A percentile compares a stretch with the other conserved stretches of the same genome.
These are phyloP conservation scores for Cepaea nemoralis DNA, from an alignment of 1,140 invertebrate species.

Conservation along the genomic window DNA sequence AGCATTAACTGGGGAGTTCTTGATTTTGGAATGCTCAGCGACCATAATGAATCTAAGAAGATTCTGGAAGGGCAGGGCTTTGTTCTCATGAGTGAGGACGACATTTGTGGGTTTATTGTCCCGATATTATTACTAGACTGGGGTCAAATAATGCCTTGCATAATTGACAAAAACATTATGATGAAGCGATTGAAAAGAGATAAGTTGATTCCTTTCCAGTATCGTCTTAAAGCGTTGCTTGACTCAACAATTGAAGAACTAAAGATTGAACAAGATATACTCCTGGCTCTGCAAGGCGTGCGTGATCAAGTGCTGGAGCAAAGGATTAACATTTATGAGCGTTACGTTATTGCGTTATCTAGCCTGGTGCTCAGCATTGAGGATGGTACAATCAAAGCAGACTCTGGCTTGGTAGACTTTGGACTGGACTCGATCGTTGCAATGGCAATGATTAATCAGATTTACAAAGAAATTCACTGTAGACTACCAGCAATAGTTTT, in stretches of 20 bases:
- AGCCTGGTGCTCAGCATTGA: slow-evolving; percentile 42
- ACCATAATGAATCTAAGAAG: slow-evolving; percentile 28
- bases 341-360: slow-evolving; percentile 34
- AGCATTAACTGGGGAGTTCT: slow-evolving; percentile 58
- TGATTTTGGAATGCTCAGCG: slow-evolving; percentile 45
- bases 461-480: slow-evolving; percentile 36
- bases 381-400: slow-evolving; percentile 26
- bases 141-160: slow-evolving; percentile 43
- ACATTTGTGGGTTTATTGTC: slow-evolving; percentile 43
- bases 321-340: slow-evolving; percentile 33
- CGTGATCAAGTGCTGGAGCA: slow-evolving; percentile 21
- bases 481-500: slow-evolving; percentile 40
- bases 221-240: slow-evolving; percentile 33
- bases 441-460: slow-evolving; percentile 49
- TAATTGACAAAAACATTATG: slow-evolving; percentile 46
- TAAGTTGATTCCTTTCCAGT: slow-evolving; percentile 26
- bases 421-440: slow-evolving; percentile 49
- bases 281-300: slow-evolving; percentile 31
- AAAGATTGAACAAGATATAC: slow-evolving; percentile 32
- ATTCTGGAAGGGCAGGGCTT: slow-evolving; percentile 44
- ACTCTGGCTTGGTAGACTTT: slow-evolving; percentile 43
- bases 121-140: slow-evolving; percentile 39
- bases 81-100: slow-evolving; percentile 34
- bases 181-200: slow-evolving; percentile 30
- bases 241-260: not conserved